Conservation (phyloP, 2,888 invertebrate genomes). For the Abrostola tripartita region DNA sequence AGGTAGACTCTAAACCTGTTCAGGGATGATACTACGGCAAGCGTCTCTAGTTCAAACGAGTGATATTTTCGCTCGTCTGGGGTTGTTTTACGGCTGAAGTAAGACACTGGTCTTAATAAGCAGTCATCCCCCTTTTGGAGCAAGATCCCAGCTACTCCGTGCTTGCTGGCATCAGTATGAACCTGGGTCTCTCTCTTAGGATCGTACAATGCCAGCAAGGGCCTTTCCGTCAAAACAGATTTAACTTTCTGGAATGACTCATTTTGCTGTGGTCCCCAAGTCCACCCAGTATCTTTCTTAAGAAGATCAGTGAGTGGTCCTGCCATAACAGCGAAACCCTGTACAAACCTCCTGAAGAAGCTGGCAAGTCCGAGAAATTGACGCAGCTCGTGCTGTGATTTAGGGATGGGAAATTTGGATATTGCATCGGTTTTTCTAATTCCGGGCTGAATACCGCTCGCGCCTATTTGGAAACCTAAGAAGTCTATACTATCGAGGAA, state of each 20-base stretch:
- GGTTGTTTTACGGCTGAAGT: slow-evolving; percentile 4
- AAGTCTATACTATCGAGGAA: slow-evolving; percentile 1
- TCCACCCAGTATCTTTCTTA: slow-evolving; percentile 5
- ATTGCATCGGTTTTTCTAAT: not conserved
- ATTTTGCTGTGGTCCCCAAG: slow-evolving; percentile 1
- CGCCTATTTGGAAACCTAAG: slow-evolving; percentile 1
- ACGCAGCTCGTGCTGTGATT: not conserved
- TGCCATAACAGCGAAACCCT: slow-evolving; percentile 5
- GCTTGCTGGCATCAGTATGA: slow-evolving; percentile 13
- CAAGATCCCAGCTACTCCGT: slow-evolving; percentile 10
- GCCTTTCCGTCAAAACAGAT: not conserved
- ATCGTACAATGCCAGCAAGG: slow-evolving; percentile 5
- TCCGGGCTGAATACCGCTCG: not conserved
- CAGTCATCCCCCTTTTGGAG: not conserved
- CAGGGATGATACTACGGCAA: slow-evolving; percentile 46
- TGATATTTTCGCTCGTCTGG: slow-evolving; percentile 37
- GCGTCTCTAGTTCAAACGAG: slow-evolving; percentile 47
- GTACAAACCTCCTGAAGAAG: slow-evolving; percentile 7
- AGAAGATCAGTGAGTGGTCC: slow-evolving; percentile 3
- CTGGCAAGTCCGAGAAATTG: slow-evolving; percentile 2
- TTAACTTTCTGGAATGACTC: not conserved
- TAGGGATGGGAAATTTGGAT: not conserved
- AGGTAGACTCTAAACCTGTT: slow-evolving; percentile 42
- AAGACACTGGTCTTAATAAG: not conserved
- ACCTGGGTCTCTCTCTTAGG: slow-evolving; percentile 2